Base-by-base conservation (phyloP, 2,113 vertebrate genomes). In the Notarius lentiginosus region DNA sequence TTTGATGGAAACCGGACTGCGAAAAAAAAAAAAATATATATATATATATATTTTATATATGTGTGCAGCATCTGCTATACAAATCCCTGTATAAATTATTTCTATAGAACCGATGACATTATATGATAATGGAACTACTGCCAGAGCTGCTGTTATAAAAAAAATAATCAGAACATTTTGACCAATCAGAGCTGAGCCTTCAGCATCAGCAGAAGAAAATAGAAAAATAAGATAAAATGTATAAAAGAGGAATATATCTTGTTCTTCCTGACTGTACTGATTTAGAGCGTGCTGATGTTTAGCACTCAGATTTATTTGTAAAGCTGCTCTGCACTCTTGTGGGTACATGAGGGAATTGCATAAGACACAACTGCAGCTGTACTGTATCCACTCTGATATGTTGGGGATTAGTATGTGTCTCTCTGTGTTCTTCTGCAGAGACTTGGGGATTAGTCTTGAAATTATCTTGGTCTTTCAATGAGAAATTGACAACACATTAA, bases 271-370 rank as follows among this genome's bases (percentile, higher is more conserved):
- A 60, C 34, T 15, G 24, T 20, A 82, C 53, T 17, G 17, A 15
- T 60, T 55, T 60, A 10, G 18, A 73, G 6, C 41, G 27, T 84
- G 20, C 20, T 84, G 72, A 24, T 3, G 4, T 58, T 20, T n/a
- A n/a, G 41, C 14, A 24, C 6, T 66, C 41, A 68, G 17, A 30
- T 49, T 58, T 58, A 86, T 83, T 65, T 41, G 5, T 75, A 30
- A 86, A 55, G 77, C 81, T 83, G 63, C 22, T 83, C 83, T 88
- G 92, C 20, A 77, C 91, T 92, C 94, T 91, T 56, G 90, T 94
- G 95, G 90, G 20, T 14, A 49, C 0, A 55, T 4, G 6, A 0
- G 17, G 20, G 20, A 0, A 91, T 55, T 89, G 55, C 89, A 88
- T 73, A 15, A 68, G n/a, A 30, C 53, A 55, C 10, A 3, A 56